These are phyloP conservation scores for Buphagus erythrorhynchus DNA, from an alignment of 2,797 vertebrate species.

Conservation along the genomic window DNA sequence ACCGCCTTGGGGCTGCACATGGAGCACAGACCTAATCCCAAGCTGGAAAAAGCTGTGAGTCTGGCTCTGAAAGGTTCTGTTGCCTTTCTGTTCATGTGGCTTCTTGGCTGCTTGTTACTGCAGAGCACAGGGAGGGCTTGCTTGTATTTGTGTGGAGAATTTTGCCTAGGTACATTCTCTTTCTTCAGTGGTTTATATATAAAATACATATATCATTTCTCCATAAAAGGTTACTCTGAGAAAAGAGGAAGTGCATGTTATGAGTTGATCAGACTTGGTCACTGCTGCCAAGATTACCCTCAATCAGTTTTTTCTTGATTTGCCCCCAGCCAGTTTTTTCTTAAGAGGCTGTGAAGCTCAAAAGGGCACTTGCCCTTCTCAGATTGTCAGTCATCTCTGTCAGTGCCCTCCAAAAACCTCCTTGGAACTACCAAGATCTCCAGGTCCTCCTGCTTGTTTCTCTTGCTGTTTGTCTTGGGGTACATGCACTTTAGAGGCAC, in stretches of 20 bases:
- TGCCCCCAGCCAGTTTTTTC: not conserved
- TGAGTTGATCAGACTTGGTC: not conserved
- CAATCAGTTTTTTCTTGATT: too few relatives aligned
- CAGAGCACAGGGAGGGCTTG: not conserved
- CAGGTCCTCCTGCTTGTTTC: not conserved
- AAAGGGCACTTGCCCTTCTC: not conserved
- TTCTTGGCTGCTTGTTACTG: not conserved
- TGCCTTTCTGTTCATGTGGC: not conserved
- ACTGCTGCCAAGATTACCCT: not conserved
- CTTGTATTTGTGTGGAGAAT: not conserved
- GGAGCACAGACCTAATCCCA: not conserved
- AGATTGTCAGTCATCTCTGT: not conserved
- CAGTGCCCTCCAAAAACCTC: not conserved
- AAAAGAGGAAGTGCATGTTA: not conserved
- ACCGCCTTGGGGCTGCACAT: not conserved
- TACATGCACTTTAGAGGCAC: not conserved
- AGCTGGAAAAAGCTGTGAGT: rapidly evolving
- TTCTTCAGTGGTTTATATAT: not conserved
- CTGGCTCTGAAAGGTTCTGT: not conserved
- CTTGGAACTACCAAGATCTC: not conserved
- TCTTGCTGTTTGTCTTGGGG: not conserved
- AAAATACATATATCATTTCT: not conserved
- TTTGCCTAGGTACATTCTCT: not conserved
- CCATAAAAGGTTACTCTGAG: not conserved
- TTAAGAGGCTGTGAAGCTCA: not conserved